Percentiles rank a stretch among this genome's conserved stretches.
Conservation (phyloP, 2,888 invertebrate genomes). For the Punctoribates punctum region DNA sequence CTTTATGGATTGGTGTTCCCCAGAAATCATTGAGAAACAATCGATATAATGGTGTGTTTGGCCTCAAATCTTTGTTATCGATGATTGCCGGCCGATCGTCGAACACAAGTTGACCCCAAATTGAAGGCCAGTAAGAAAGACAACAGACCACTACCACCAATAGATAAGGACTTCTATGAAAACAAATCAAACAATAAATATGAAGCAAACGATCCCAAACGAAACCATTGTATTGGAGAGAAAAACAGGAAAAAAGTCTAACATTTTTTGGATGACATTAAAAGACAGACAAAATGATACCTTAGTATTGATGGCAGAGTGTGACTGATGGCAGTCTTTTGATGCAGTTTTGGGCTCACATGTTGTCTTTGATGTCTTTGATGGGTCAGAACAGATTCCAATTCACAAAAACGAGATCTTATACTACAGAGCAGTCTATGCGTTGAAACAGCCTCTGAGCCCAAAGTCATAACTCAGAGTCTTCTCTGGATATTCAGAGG, state of each 20-base stretch:
- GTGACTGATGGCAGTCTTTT: neutral
- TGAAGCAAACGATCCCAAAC: neutral
- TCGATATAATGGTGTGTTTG: slow-evolving; percentile 73
- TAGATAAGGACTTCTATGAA: slow-evolving; percentile 29
- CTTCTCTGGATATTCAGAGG: neutral
- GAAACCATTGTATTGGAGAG: neutral
- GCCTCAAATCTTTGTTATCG: slow-evolving; percentile 89
- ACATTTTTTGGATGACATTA: neutral
- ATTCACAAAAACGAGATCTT: slow-evolving; percentile 7
- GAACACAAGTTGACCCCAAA: slow-evolving; percentile 77
- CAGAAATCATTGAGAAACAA: slow-evolving; percentile 95
- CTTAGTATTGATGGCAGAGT: slow-evolving; percentile 9
- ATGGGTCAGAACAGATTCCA: slow-evolving; percentile 6
- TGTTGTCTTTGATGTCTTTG: slow-evolving; percentile 35
- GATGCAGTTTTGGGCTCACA: slow-evolving; percentile 2
- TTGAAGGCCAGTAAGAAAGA: slow-evolving; percentile 40
- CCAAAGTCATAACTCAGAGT: slow-evolving; percentile 6
- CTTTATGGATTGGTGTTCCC: slow-evolving; percentile 97
- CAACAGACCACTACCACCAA: slow-evolving; percentile 17
- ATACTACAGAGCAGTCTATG: slow-evolving; percentile 19
- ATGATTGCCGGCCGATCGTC: slow-evolving; percentile 92
- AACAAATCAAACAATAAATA: slow-evolving; percentile 8
- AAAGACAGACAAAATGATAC: slow-evolving; percentile 15
- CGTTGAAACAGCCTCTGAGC: slow-evolving; percentile 2
- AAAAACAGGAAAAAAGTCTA: neutral